These are phyloP conservation scores for Drosophila incognita DNA, from an alignment of 2,888 invertebrate genomes.

Conservation along the genomic window DNA sequence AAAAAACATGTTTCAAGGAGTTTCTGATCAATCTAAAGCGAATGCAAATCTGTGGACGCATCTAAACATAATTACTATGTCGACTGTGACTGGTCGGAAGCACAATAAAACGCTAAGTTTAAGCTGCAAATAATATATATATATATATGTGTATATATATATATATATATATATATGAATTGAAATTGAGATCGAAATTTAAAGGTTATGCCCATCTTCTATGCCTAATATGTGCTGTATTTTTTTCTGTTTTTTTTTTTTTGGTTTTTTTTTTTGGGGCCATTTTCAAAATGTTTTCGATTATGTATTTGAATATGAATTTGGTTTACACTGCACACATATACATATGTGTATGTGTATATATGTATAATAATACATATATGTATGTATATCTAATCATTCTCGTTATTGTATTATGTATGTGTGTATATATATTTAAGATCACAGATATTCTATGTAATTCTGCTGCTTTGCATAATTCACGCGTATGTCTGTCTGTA, in stretches of 20 bases:
- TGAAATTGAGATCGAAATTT: conserved; percentile 2
- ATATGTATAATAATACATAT: conserved; percentile 1
- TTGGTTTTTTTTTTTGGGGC: not conserved
- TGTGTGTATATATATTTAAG: conserved; percentile 83
- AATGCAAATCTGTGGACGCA: conserved; percentile 1
- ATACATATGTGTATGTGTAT: conserved; percentile 31
- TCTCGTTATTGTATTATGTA: conserved; percentile 37
- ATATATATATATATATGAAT: not conserved
- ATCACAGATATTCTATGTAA: conserved; percentile 86
- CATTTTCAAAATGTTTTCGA: conserved; percentile 1
- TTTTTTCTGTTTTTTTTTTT: not conserved
- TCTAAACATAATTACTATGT: not conserved
- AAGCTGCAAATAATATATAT: not conserved
- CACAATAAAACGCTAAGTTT: not conserved
- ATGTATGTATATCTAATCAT: conserved; percentile 2
- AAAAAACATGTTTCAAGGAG: not conserved
- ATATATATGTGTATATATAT: not conserved
- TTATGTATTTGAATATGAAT: conserved; percentile 5
- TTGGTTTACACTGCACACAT: conserved; percentile 3
- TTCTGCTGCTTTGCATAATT: conserved; percentile 72
- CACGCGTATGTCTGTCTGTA: conserved; percentile 65
- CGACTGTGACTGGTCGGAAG: not conserved
- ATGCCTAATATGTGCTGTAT: not conserved
- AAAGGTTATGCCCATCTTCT: not conserved
- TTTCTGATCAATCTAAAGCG: not conserved